Evolutionary conservation across 2,113 vertebrate species (phyloP), one percentile per base, ranked within the genome.

Genomic region (Phasianus colchicus): DNA sequence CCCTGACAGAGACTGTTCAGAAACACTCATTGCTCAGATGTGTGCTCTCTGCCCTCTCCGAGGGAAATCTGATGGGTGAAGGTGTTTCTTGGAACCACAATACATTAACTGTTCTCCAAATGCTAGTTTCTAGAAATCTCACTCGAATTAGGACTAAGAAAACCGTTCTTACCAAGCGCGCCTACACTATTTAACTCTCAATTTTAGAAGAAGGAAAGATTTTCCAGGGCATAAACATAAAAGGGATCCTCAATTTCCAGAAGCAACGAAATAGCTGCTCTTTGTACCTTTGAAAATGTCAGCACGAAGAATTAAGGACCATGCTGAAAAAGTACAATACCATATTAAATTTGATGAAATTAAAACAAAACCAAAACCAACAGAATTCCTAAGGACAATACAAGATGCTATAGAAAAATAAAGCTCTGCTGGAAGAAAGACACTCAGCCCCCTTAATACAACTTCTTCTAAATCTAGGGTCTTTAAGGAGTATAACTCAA

Each of bases 201-300:
- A 2, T 60, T 94, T 63, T 1, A 3, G 4, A 16, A 19, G 25
- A 79, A 69, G 20, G 15, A 80, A 74, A 5, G 45, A 18, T 83
- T 81, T 91, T 86, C 65, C 66, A 82, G 36, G 25, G 27, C 45
- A 92, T 40, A 72, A 82, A 55, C 21, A 72, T 54, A 70, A 83
- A 54, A 5, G 11, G n/a, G 21, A 77, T 42, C 17, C 2, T 13
- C 32, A 81, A 34, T 38, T 78, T 15, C 29, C 52, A 65, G 0
- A 1, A 64, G 32, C 47, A 92, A 66, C 22, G 20, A 71, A 83
- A 83, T 52, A 80, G 64, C n/a, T 8, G 2, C 78, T 34, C n/a
- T 61, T 82, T 57, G 90, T 25, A 19, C 48, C 66, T 87, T 58
- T 38, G 74, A 65, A 96, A 95, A 85, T 16, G 48, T 88, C 86